Conservation (phyloP, 2,113 vertebrate species). For the Isurus oxyrinchus region DNA sequence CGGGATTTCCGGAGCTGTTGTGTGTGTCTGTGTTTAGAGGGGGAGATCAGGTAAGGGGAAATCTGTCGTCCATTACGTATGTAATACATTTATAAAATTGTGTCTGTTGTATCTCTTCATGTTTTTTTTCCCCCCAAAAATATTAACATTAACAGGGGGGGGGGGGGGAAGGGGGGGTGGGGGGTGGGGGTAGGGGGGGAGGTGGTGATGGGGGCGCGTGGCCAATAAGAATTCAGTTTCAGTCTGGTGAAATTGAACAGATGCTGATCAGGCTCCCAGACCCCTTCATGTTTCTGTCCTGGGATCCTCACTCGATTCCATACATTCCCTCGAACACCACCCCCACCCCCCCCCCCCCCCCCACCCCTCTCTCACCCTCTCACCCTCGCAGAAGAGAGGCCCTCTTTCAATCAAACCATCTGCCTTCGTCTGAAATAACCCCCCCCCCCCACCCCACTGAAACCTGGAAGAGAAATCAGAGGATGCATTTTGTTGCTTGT, state of each 20-base stretch:
- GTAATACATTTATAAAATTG: neutral
- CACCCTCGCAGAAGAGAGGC: neutral
- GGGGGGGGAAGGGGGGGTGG: too few relatives aligned
- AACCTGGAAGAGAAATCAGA: neutral
- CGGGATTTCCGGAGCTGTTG: neutral
- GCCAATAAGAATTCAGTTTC: neutral
- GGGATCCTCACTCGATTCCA: neutral
- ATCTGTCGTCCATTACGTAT: neutral
- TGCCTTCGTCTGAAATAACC: neutral
- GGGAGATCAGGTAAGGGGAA: neutral
- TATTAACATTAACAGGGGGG: neutral
- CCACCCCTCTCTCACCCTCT: neutral
- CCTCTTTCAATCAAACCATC: neutral
- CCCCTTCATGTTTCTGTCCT: neutral
- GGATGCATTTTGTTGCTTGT: neutral
- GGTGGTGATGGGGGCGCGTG: neutral
- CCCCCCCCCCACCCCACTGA: too few relatives aligned
- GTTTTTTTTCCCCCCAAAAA: neutral
- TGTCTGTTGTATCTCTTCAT: neutral
- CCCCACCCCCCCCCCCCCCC: neutral
- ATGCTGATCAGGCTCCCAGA: neutral
- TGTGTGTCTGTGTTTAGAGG: neutral
- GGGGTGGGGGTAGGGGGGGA: too few relatives aligned
- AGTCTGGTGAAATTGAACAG: neutral
- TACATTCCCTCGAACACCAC: neutral